These are phyloP conservation scores for Micrasema longulum DNA, from an alignment of 1,140 invertebrate species.

Conservation along the genomic window DNA sequence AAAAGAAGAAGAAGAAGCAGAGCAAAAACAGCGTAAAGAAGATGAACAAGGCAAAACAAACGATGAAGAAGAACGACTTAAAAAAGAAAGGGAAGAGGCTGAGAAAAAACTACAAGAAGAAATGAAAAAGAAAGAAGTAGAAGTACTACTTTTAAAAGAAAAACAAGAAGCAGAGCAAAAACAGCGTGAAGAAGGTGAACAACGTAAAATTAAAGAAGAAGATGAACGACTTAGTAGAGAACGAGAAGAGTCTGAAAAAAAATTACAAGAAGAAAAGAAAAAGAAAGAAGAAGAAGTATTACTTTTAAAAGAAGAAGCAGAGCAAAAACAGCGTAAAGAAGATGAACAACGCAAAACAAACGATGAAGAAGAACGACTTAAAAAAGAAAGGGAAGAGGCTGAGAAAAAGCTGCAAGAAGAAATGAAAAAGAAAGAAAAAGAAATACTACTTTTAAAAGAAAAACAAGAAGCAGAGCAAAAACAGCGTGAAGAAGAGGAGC, in stretches of 20 bases:
- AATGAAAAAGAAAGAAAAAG: slow-evolving; percentile 48
- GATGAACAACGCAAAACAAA: slow-evolving; percentile 46
- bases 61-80: slow-evolving; percentile 49
- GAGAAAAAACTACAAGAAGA: slow-evolving; percentile 38
- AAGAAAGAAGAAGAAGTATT: too few species aligned
- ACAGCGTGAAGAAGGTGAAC: slow-evolving; percentile 13
- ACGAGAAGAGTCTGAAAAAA: too few species aligned
- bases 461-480: slow-evolving; percentile 25
- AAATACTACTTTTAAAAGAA: slow-evolving; percentile 30
- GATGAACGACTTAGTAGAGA: slow-evolving; percentile 36
- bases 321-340: slow-evolving; percentile 46
- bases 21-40: background rate
- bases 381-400: slow-evolving; percentile 23
- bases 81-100: slow-evolving; percentile 23
- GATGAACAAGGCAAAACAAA: background rate
- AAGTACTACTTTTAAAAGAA: slow-evolving; percentile 30
- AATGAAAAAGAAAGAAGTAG: slow-evolving; percentile 48
- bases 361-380: slow-evolving; percentile 45
- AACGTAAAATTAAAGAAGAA: slow-evolving; percentile 42
- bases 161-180: slow-evolving; percentile 25
- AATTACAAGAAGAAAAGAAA: too few species aligned
- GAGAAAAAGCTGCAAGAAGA: slow-evolving; percentile 38
- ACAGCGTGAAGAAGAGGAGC: slow-evolving; percentile 13
- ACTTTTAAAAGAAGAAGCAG: too few species aligned
- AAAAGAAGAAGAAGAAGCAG: slow-evolving; percentile 42